Percentiles rank a stretch among this genome's conserved stretches.
phyloP scores from a whole-genome alignment of 1,140 invertebrate species.

The Phenacoccus solenopsis region DNA sequence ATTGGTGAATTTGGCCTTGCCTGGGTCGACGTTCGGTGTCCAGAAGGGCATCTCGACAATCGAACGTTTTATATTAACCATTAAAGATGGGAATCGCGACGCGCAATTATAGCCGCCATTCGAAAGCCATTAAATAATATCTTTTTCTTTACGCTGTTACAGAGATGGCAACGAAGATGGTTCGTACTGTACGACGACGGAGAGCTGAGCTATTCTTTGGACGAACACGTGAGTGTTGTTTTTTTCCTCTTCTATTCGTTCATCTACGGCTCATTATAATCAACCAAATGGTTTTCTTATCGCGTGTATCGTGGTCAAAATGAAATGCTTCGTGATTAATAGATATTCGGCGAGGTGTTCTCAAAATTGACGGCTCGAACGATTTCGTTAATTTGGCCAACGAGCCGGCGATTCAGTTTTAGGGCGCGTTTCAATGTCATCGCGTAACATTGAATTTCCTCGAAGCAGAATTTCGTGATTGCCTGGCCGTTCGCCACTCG shows the following conservation, averaged over 20 bases:
- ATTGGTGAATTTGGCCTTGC: too few relatives aligned
- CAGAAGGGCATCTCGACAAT: too few relatives aligned
- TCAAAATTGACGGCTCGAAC: not conserved
- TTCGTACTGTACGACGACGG: constrained; percentile 96
- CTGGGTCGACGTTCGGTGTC: too few relatives aligned
- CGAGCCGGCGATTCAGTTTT: not conserved
- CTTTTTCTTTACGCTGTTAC: constrained; percentile 36
- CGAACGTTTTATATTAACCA: too few relatives aligned
- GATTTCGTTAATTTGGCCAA: not conserved
- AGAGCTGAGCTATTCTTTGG: constrained; percentile 86
- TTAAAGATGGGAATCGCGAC: too few relatives aligned
- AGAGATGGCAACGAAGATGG: constrained; percentile 95
- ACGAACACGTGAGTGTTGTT: constrained; percentile 79
- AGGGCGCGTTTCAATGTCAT: not conserved
- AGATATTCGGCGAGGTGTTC: not conserved
- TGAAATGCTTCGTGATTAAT: too few relatives aligned
- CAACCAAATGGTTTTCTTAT: too few relatives aligned
- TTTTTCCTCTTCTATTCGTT: constrained; percentile 5
- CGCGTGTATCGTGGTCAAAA: too few relatives aligned
- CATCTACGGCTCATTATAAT: too few relatives aligned
- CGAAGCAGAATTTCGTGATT: not conserved
- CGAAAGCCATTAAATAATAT: too few relatives aligned
- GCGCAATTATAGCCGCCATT: too few relatives aligned
- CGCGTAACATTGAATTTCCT: not conserved
- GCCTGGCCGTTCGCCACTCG: not conserved